phyloP scores from a whole-genome alignment of 2,888 invertebrate species.

The Phragmatobia fuliginosa region DNA sequence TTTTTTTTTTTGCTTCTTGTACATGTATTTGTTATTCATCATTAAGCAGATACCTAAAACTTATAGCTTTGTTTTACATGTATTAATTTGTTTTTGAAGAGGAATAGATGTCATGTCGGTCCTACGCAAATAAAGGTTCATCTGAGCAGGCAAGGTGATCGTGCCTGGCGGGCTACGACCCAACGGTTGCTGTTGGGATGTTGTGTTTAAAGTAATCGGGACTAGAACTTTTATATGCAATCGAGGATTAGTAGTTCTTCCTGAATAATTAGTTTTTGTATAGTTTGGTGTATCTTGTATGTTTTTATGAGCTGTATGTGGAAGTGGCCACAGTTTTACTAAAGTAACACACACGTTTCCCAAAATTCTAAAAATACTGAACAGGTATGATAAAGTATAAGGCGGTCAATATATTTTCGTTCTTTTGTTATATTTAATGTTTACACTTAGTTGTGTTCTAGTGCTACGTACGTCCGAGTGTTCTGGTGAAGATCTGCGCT shows the following conservation, averaged over 20 bases:
- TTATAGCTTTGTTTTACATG: background rate
- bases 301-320: too few relatives aligned
- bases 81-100: background rate
- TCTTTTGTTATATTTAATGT: background rate
- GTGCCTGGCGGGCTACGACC: too few relatives aligned
- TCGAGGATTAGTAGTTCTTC: too few relatives aligned
- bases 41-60: background rate
- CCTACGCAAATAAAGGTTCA: too few relatives aligned
- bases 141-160: too few relatives aligned
- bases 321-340: too few relatives aligned
- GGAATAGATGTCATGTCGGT: too few relatives aligned
- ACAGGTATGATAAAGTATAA: background rate
- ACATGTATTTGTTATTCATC: background rate
- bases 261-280: too few relatives aligned
- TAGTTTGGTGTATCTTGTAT: too few relatives aligned
- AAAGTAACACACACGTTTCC: background rate
- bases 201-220: too few relatives aligned
- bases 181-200: too few relatives aligned
- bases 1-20: background rate
- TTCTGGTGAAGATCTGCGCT: constrained; percentile 79
- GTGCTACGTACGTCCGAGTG: constrained; percentile 80
- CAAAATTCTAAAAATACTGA: background rate
- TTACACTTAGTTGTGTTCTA: background rate
- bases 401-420: background rate
- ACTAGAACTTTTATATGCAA: too few relatives aligned